Base-by-base conservation (phyloP, 2,888 invertebrate genomes). In the Lepetodrilus schrolli region DNA sequence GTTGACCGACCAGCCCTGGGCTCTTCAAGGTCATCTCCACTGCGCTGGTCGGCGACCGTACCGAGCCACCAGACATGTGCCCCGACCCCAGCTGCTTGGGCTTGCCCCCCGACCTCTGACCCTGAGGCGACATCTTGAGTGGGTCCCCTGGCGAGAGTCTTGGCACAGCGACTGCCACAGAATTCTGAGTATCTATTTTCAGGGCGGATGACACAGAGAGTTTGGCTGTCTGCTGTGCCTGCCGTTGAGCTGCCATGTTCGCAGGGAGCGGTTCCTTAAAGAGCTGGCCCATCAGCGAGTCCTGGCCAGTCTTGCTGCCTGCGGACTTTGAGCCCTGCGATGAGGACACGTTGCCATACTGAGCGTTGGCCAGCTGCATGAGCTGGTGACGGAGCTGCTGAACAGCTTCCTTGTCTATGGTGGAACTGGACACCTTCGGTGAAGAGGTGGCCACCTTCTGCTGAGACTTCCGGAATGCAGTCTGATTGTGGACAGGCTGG, bases 241-340 rank as follows among this genome's bases (percentile, higher is more conserved):
- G 38, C 26, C 23, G 51, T 50, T 49, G 74, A 34, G 34, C 58
- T n/a, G 50, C 48, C n/a, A 13, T 50, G 21, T 43, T 71, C 17
- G 71, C 68, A 5, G 69, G 73, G 5, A 58, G 69, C 5, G 69
- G 70, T 5, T 74, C 70, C 10, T 38, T 43, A 30, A 43, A 48
- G 30, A 58, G 23, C 43, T 51, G 58, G 5, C 30, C 49, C 20
- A 48, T 36, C 17, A 66, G 66, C 1, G 72, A 43, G 20, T 72
- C 72, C 48, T 65, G 58, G 8, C 23, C 34, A 10, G 66, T 30
- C 30, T 72, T 72, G 26, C 23, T 38, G 10, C 5, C 30, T n/a
- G n/a, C n/a, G n/a, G n/a, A n/a, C n/a, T n/a, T n/a, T n/a, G n/a
- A n/a, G 26, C 43, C 30, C 5, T 17, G 13, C 1, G 68, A 21